Base-by-base conservation (phyloP, 2,888 invertebrate species). In the Phalangium opilio region DNA sequence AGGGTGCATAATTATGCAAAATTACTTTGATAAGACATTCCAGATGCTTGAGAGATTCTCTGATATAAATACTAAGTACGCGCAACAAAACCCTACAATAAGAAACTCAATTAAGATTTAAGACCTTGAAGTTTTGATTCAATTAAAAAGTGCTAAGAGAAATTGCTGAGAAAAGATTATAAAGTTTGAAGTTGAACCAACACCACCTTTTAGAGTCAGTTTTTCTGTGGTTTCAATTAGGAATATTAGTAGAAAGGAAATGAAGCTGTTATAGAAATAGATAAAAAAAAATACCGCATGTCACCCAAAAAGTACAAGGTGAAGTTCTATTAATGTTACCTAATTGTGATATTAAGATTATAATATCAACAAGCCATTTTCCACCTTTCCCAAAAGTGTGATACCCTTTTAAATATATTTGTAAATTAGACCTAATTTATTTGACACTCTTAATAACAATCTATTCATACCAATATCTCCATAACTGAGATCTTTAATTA, bases 251-350 rank as follows among this genome's bases (percentile, higher is more conserved):
- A 27, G 27, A 27, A 27, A 27, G 27, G 27, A 27, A 27, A 27
- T 27, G 8, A 27, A 7, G 27, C 27, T 27, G 27, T 27, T 27
- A 27, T 7, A 27, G 27, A 27, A 27, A n/a, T n/a, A n/a, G n/a
- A n/a, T n/a, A n/a, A n/a, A n/a, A n/a, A n/a, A 27, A 27, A 27
- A 53, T 65, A 63, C 47, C 63, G 63, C 44, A 69, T 65, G 67
- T 61, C 69, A 68, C 55, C 67, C 67, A 55, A 68, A 66, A 40
- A 66, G 68, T 68, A 60, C 33, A 59, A 58, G 44, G 55, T 43
- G 54, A 42, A 50, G n/a, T n/a, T n/a, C n/a, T 43, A 41, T 35
- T 15, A 42, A 10, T 55, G 59, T 52, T 52, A 67, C 67, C 67
- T 44, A 64, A 60, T 55, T 67, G 67, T 36, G 67, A 67, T 1